Evolutionary conservation across 1,140 invertebrate genomes (phyloP).

Genomic region (Ostrea edulis): DNA sequence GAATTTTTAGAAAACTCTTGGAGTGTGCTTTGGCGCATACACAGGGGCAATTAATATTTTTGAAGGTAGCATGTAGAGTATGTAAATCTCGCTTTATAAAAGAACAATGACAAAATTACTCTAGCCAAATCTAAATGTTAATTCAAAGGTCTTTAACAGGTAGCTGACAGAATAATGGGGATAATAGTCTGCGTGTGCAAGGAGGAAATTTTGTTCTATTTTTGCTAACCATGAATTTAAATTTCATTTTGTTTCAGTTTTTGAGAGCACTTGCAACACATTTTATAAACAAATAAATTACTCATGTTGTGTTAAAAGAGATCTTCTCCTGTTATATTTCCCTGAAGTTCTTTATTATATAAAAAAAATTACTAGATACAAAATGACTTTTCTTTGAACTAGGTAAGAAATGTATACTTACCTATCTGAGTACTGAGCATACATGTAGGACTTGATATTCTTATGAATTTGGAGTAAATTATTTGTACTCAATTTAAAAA

Average conservation of each 20-base stretch:
- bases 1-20: conserved; percentile 29
- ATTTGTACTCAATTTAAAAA: neutral
- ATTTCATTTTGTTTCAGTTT: neutral
- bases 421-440: too few species aligned
- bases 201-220: neutral
- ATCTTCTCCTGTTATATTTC: too few species aligned
- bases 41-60: conserved; percentile 31
- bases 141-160: conserved; percentile 38
- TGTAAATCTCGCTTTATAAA: conserved; percentile 7
- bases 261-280: too few species aligned
- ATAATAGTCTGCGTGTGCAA: neutral
- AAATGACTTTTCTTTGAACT: too few species aligned
- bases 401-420: too few species aligned
- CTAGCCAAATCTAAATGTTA: conserved; percentile 25
- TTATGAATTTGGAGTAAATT: neutral
- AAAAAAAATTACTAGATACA: too few species aligned
- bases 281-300: too few species aligned
- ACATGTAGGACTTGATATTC: too few species aligned
- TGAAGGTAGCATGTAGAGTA: conserved; percentile 21
- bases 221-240: neutral
- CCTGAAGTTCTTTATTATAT: too few species aligned
- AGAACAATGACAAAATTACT: conserved; percentile 28
- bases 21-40: conserved; percentile 5
- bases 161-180: conserved; percentile 10
- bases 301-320: too few species aligned